Evolutionary conservation across 2,888 invertebrate genomes (phyloP).

Genomic region (Mechanitis messenoides): DNA sequence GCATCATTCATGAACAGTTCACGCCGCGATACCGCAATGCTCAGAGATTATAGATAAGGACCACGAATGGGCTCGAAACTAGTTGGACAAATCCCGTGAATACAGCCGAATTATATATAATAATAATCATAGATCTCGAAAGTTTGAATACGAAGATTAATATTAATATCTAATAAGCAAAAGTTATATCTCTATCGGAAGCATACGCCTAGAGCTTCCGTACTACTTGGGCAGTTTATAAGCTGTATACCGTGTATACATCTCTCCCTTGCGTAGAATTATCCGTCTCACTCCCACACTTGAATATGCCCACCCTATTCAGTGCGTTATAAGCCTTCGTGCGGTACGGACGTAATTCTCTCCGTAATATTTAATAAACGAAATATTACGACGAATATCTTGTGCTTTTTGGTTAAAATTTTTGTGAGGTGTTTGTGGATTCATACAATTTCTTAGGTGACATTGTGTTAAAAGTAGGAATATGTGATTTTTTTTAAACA

Average conservation of each 20-base stretch:
- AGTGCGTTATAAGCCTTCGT: slow-evolving; percentile 52
- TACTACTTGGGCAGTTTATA: slow-evolving; percentile 37
- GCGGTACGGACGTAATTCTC: slow-evolving; percentile 37
- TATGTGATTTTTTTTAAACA: not conserved
- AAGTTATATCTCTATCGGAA: slow-evolving; percentile 13
- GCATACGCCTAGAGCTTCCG: slow-evolving; percentile 24
- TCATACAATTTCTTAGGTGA: not conserved
- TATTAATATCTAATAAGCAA: not conserved
- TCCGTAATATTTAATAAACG: slow-evolving; percentile 15
- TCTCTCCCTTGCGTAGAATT: slow-evolving; percentile 37
- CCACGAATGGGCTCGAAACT: no score
- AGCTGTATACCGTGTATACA: slow-evolving; percentile 37
- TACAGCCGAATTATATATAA: no score
- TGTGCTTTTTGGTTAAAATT: slow-evolving; percentile 35
- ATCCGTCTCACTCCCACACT: slow-evolving; percentile 40
- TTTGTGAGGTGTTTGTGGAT: slow-evolving; percentile 17
- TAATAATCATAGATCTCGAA: no score
- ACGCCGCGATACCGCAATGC: no score
- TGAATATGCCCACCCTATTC: slow-evolving; percentile 41
- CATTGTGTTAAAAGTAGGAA: not conserved
- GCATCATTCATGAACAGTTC: no score
- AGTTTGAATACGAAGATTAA: no score
- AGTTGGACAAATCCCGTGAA: no score
- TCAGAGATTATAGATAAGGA: no score
- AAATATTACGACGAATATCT: slow-evolving; percentile 30